Conservation (phyloP, 2,797 vertebrate genomes). For the Petrocephalus schoutedeni region DNA sequence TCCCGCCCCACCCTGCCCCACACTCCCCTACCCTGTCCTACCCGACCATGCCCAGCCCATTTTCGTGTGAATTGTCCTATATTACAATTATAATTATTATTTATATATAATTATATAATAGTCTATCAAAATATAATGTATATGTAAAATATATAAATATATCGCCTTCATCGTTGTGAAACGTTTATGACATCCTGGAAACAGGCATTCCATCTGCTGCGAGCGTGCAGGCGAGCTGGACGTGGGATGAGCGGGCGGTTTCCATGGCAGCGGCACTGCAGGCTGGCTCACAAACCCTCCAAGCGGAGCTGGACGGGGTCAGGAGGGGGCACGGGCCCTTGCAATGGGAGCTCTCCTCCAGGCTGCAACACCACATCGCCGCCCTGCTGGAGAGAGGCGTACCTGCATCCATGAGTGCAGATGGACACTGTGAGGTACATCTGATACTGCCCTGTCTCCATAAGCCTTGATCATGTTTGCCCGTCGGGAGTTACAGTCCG, state of each 20-base stretch:
- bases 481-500: neutral
- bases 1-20: neutral
- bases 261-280: conserved; percentile 49
- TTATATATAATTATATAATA: no score
- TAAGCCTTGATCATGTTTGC: neutral
- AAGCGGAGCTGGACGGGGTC: conserved; percentile 45
- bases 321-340: conserved; percentile 16
- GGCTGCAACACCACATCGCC: conserved; percentile 55
- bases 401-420: conserved; percentile 48
- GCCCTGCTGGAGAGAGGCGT: conserved; percentile 52
- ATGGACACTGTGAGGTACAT: conserved; percentile 62
- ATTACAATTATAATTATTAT: neutral
- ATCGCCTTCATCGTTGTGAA: neutral
- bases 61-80: neutral
- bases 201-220: conserved; percentile 62
- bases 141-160: neutral
- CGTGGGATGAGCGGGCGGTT: conserved; percentile 32
- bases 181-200: conserved; percentile 12
- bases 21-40: neutral
- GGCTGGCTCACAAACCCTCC: conserved; percentile 48
- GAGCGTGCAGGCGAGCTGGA: conserved; percentile 43
- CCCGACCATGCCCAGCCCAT: neutral
- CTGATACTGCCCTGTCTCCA: neutral
- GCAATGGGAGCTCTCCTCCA: conserved; percentile 45
- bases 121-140: neutral